Evolutionary conservation across 2,113 vertebrate genomes (phyloP).

Genomic region (Noturus placidus): DNA sequence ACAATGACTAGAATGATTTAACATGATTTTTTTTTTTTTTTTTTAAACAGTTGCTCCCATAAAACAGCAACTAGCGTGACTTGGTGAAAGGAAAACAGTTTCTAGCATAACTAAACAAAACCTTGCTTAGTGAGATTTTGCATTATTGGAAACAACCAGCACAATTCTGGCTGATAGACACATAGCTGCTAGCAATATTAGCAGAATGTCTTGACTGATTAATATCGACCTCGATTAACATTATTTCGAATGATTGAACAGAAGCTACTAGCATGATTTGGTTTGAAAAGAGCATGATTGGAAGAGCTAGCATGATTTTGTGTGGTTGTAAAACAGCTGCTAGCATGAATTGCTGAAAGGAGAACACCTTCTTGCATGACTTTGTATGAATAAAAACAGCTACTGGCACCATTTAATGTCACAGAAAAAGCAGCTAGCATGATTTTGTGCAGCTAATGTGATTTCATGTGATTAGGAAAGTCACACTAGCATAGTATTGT

Average conservation of each 20-base stretch:
- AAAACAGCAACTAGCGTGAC: neutral
- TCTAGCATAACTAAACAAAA: neutral
- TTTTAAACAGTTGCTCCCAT: neutral
- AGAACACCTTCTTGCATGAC: neutral
- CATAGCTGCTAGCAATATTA: neutral
- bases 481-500: neutral
- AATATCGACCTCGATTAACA: neutral
- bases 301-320: neutral
- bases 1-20: neutral
- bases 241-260: neutral
- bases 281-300: neutral
- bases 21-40: neutral
- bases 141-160: neutral
- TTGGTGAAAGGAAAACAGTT: neutral
- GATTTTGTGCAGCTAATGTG: neutral
- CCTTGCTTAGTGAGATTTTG: neutral
- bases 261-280: neutral
- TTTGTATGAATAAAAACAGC: neutral
- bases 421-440: neutral
- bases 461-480: neutral
- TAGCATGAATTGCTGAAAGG: neutral
- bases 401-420: too few species aligned
- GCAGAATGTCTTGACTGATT: neutral
- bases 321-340: neutral
- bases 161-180: neutral